phyloP scores from a whole-genome alignment of 2,888 invertebrate species.

The Chrysotoxum bicinctum region DNA sequence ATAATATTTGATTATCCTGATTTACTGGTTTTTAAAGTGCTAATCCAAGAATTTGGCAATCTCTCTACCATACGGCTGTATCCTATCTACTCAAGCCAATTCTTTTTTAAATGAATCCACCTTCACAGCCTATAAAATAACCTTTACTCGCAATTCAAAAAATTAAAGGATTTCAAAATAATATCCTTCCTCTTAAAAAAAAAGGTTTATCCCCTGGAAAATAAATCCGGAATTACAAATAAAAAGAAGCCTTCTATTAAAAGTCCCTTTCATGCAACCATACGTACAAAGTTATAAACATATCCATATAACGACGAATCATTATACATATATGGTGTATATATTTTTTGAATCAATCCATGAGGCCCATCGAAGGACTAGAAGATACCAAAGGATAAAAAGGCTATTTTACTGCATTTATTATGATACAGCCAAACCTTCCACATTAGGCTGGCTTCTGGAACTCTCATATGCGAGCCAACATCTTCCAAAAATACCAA shows the following conservation, averaged over 20 bases:
- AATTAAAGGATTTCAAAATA: slow-evolving; percentile 36
- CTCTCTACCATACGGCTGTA: not conserved
- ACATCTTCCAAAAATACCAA: slow-evolving; percentile 48
- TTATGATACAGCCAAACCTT: slow-evolving; percentile 32
- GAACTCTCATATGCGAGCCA: slow-evolving; percentile 13
- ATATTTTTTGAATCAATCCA: slow-evolving; percentile 65
- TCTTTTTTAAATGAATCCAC: not conserved
- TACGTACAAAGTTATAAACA: slow-evolving; percentile 34
- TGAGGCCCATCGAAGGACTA: slow-evolving; percentile 46
- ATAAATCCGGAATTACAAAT: slow-evolving; percentile 7
- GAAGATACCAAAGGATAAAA: slow-evolving; percentile 53
- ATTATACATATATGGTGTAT: slow-evolving; percentile 36
- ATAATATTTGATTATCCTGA: slow-evolving; percentile 10
- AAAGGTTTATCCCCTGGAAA: slow-evolving; percentile 36
- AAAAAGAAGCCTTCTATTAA: slow-evolving; percentile 28
- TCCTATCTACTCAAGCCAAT: not conserved
- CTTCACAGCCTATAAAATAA: slow-evolving; percentile 16
- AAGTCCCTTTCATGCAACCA: slow-evolving; percentile 23
- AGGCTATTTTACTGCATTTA: slow-evolving; percentile 55
- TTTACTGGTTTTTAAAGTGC: slow-evolving; percentile 9
- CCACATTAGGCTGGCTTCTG: slow-evolving; percentile 34
- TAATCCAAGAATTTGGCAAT: slow-evolving; percentile 42
- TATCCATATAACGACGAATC: slow-evolving; percentile 56
- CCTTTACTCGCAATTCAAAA: slow-evolving; percentile 4
- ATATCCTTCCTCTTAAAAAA: slow-evolving; percentile 10